These are phyloP conservation scores for Trachelipus rathkii DNA, from an alignment of 1,140 invertebrate genomes.

Conservation along the genomic window DNA sequence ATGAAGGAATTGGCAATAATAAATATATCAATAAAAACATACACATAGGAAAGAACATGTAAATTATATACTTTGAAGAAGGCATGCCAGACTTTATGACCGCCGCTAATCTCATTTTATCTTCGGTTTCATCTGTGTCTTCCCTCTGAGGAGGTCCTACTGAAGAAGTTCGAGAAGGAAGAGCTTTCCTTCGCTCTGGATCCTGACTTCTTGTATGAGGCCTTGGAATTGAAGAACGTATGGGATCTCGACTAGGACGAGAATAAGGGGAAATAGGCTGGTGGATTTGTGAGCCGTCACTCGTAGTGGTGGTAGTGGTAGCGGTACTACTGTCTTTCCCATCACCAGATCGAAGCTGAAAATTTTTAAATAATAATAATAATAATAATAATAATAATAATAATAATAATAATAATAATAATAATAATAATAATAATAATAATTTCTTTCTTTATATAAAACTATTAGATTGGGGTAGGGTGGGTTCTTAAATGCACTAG, in stretches of 20 bases:
- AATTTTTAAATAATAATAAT: too few relatives aligned
- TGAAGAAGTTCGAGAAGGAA: not conserved
- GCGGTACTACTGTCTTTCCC: conserved; percentile 44
- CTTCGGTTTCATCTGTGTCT: not conserved
- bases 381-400: too few relatives aligned
- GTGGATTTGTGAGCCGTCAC: conserved; percentile 14
- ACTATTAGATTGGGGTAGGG: too few relatives aligned
- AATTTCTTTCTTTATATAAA: too few relatives aligned
- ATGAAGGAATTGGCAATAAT: too few relatives aligned
- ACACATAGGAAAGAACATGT: too few relatives aligned
- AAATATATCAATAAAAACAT: too few relatives aligned
- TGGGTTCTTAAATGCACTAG: too few relatives aligned
- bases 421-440: too few relatives aligned
- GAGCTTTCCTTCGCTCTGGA: not conserved
- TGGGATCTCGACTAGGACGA: conserved; percentile 22
- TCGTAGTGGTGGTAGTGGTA: conserved; percentile 33
- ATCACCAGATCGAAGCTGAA: conserved; percentile 35
- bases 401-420: too few relatives aligned
- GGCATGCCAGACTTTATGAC: not conserved
- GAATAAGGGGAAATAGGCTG: not conserved
- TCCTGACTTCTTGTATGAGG: not conserved
- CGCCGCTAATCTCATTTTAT: not conserved
- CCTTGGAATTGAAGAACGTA: conserved; percentile 12
- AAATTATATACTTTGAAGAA: not conserved
- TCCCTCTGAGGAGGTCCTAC: conserved; percentile 16